These are phyloP conservation scores for Trisateles emortualis DNA, from an alignment of 2,888 invertebrate species.

Conservation along the genomic window DNA sequence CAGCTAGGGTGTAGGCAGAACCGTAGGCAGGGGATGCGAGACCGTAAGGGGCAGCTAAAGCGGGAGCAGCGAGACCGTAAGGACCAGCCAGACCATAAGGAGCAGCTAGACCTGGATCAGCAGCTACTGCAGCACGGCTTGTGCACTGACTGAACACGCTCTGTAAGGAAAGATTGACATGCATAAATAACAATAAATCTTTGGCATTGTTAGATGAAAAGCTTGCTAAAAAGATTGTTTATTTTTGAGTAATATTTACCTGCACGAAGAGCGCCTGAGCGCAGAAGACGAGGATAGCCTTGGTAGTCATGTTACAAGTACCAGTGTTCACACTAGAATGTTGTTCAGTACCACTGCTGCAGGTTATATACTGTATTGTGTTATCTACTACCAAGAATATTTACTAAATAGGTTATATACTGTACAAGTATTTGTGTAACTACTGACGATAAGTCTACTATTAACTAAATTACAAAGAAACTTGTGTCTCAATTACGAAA, in stretches of 20 bases:
- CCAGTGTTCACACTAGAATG: slow-evolving; percentile 10
- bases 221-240: background rate
- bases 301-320: slow-evolving; percentile 25
- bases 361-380: slow-evolving; percentile 3
- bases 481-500: too few species aligned
- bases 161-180: slow-evolving; percentile 10
- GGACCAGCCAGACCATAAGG: slow-evolving; percentile 4
- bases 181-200: background rate
- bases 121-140: too few species aligned
- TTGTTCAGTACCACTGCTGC: background rate
- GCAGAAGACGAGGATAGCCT: slow-evolving; percentile 22
- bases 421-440: background rate
- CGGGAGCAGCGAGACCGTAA: background rate
- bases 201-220: background rate
- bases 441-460: background rate
- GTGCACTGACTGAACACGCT: slow-evolving; percentile 27
- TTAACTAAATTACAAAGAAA: background rate
- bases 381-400: background rate
- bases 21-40: too few species aligned
- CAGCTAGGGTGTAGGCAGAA: too few species aligned
- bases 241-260: slow-evolving; percentile 10
- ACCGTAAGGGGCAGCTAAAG: too few species aligned
- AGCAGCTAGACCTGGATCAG: slow-evolving; percentile 17
- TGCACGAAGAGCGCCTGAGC: slow-evolving; percentile 27
- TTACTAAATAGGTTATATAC: background rate